Conservation (phyloP, 2,888 invertebrate species). For the Lasioglossum figueresi region DNA sequence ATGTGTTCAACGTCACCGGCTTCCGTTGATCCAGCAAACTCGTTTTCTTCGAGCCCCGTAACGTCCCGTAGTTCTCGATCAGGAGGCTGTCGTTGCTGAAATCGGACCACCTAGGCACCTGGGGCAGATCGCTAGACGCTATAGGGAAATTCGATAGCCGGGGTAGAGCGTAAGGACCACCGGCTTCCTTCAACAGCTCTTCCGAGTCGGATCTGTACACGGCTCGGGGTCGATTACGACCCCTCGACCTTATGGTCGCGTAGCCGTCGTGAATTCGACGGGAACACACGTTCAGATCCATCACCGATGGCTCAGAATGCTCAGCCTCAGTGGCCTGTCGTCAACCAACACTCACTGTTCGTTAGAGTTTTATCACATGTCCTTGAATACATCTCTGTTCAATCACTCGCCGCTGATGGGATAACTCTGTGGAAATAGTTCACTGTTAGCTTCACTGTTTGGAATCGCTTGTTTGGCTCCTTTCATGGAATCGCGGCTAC, state of each 20-base stretch:
- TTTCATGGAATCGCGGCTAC: background rate
- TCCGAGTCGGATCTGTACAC: constrained; percentile 80
- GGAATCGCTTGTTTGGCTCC: constrained; percentile 33
- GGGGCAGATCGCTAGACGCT: constrained; percentile 66
- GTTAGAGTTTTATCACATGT: background rate
- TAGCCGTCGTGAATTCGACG: constrained; percentile 92
- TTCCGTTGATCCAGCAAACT: constrained; percentile 34
- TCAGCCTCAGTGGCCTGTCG: background rate
- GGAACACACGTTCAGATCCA: constrained; percentile 79
- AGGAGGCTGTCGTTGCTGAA: constrained; percentile 63
- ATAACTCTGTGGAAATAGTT: constrained; percentile 46
- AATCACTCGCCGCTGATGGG: background rate
- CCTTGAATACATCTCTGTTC: constrained; percentile 2
- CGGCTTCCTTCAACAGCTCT: constrained; percentile 76
- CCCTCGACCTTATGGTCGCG: constrained; percentile 91
- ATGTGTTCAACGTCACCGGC: constrained; percentile 75
- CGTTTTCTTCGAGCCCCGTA: constrained; percentile 64
- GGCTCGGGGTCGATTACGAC: constrained; percentile 80
- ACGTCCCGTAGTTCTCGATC: constrained; percentile 79
- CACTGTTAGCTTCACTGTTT: constrained; percentile 3
- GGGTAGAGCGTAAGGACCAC: constrained; percentile 74
- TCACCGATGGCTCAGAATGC: constrained; percentile 42
- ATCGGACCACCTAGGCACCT: constrained; percentile 77
- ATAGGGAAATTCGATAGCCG: constrained; percentile 71
- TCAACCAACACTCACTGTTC: constrained; percentile 18